A percentile compares a stretch with the other conserved stretches of the same genome.
These are phyloP conservation scores for Alcedo quadribrachys DNA, from an alignment of 2,797 vertebrate species.

Conservation along the genomic window DNA sequence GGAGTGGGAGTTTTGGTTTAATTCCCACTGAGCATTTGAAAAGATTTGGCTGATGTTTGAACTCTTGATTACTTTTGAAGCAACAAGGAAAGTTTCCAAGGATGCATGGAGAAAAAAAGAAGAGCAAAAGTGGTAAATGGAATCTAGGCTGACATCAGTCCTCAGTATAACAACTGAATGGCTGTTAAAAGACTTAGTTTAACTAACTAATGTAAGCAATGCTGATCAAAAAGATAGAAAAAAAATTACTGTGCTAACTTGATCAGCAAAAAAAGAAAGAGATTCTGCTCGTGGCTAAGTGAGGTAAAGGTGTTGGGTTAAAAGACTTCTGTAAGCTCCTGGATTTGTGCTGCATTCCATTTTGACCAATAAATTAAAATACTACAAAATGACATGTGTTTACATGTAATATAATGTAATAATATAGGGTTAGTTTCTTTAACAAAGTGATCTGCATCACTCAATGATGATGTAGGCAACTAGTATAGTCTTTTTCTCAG, in stretches of 20 bases:
- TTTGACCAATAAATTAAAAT: not conserved
- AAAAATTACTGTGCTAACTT: not conserved
- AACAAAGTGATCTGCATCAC: not conserved
- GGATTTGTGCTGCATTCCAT: not conserved
- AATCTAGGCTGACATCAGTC: not conserved
- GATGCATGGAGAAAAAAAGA: not conserved
- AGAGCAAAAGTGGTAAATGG: not conserved
- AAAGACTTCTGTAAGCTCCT: not conserved
- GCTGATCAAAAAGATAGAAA: not conserved
- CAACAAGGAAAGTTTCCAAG: not conserved
- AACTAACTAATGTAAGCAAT: not conserved
- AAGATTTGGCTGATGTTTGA: conserved; percentile 17
- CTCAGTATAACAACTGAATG: not conserved
- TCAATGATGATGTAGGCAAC: not conserved
- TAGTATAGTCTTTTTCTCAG: not conserved
- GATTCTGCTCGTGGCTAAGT: not conserved
- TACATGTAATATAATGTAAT: not conserved
- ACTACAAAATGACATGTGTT: not conserved
- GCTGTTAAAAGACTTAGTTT: not conserved
- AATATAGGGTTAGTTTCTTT: not conserved
- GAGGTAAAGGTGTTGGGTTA: not conserved
- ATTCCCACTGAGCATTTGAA: conserved; percentile 22
- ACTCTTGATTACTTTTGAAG: conserved; percentile 26
- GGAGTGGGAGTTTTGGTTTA: conserved; percentile 3
- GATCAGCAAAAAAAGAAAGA: not conserved